These are phyloP conservation scores for Mesodorylaimus sp. DNA, from an alignment of 2,888 invertebrate genomes.

Conservation along the genomic window DNA sequence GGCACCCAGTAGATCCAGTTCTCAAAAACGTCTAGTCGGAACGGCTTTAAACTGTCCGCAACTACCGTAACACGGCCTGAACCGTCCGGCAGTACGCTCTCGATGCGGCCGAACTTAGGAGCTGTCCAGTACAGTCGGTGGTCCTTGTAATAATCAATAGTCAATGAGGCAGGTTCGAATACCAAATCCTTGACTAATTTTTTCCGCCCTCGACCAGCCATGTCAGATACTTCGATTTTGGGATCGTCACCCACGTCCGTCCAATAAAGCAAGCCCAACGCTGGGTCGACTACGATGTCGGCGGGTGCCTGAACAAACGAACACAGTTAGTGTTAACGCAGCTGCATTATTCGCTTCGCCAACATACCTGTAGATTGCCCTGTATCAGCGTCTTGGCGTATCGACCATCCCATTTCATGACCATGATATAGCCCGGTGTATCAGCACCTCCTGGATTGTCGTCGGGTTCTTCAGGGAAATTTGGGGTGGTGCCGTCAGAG, in stretches of 20 bases:
- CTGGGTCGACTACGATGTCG: slow-evolving; percentile 59
- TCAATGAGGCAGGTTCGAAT: slow-evolving; percentile 65
- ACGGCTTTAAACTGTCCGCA: slow-evolving; percentile 41
- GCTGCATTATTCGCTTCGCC: too few relatives aligned
- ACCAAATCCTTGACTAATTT: slow-evolving; percentile 59
- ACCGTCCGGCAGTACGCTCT: slow-evolving; percentile 64
- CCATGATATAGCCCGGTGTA: slow-evolving; percentile 56
- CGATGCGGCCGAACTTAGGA: slow-evolving; percentile 70
- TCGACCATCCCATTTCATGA: slow-evolving; percentile 68
- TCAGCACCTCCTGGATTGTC: too few relatives aligned
- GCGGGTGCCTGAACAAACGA: too few relatives aligned
- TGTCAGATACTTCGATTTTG: slow-evolving; percentile 85
- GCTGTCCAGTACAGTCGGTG: slow-evolving; percentile 89
- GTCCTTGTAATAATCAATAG: slow-evolving; percentile 72
- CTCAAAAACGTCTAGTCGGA: slow-evolving; percentile 70
- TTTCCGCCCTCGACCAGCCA: slow-evolving; percentile 76
- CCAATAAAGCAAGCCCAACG: slow-evolving; percentile 60
- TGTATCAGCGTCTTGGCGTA: slow-evolving; percentile 61
- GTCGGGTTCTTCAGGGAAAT: too few relatives aligned
- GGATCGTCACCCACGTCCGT: slow-evolving; percentile 72
- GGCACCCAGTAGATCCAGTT: slow-evolving; percentile 82
- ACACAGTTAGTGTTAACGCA: too few relatives aligned
- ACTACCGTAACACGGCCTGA: slow-evolving; percentile 48
- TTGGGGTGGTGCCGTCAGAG: too few relatives aligned
- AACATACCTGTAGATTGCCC: slow-evolving; percentile 48